These are phyloP conservation scores for Amaurobius ferox DNA, from an alignment of 2,888 invertebrate genomes.

Conservation along the genomic window DNA sequence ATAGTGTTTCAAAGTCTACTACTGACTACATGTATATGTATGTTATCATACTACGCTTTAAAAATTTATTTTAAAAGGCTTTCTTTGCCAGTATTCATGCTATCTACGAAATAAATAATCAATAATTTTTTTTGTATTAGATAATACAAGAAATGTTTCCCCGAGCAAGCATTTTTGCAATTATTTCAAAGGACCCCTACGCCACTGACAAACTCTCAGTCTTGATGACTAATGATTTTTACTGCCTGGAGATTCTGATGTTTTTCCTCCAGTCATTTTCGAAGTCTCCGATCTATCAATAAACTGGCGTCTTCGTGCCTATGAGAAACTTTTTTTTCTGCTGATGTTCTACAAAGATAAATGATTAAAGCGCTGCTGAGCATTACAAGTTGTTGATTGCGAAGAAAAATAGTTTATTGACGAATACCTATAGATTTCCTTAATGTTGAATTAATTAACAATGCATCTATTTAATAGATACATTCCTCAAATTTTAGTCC, in stretches of 20 bases:
- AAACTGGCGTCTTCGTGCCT: conserved; percentile 22
- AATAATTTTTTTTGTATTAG: conserved; percentile 8
- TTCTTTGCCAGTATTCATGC: background rate
- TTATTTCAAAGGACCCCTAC: conserved; percentile 6
- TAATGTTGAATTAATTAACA: background rate
- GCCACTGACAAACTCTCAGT: conserved; percentile 3
- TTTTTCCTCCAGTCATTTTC: conserved; percentile 20
- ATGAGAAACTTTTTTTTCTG: conserved; percentile 15
- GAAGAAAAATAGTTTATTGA: background rate
- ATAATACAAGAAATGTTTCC: background rate
- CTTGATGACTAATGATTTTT: conserved; percentile 30
- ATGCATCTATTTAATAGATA: no score
- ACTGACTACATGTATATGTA: no score
- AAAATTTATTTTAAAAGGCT: background rate
- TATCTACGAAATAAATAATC: conserved; percentile 2
- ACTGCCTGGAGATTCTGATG: conserved; percentile 13
- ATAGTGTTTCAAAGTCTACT: no score
- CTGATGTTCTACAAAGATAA: conserved; percentile 18
- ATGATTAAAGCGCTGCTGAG: conserved; percentile 10
- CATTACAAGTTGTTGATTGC: conserved; percentile 7
- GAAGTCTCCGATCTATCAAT: conserved; percentile 22
- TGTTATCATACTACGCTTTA: no score
- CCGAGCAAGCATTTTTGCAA: background rate
- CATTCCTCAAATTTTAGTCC: no score
- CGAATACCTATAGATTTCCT: background rate